Percentiles rank a stretch among this genome's conserved stretches.
These are phyloP conservation scores for Oryzias javanicus DNA, from an alignment of 2,113 vertebrate genomes.

Conservation along the genomic window DNA sequence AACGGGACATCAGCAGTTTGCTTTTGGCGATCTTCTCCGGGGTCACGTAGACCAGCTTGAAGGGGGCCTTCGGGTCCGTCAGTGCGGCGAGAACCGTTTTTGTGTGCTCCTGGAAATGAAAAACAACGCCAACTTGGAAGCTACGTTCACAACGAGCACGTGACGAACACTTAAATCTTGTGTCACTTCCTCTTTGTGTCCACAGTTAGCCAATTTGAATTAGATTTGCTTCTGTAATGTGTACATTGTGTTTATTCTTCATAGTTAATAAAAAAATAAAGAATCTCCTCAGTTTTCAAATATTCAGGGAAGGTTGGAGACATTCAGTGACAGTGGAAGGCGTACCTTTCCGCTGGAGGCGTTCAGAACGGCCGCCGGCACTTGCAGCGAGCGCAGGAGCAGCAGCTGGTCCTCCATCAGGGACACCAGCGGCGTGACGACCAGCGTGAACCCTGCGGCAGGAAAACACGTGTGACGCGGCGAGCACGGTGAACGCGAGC, in stretches of 20 bases:
- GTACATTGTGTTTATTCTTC: too few relatives aligned
- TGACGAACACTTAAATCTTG: too few relatives aligned
- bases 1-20: constrained; percentile 94
- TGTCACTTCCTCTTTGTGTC: too few relatives aligned
- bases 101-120: constrained; percentile 81
- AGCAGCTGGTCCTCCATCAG: constrained; percentile 98
- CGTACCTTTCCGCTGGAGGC: constrained; percentile 89
- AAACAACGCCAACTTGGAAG: too few relatives aligned
- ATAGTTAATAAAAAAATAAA: too few relatives aligned
- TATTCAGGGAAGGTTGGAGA: too few relatives aligned
- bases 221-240: too few relatives aligned
- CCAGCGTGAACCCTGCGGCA: constrained; percentile 87
- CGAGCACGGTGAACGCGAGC: not conserved
- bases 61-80: constrained; percentile 74
- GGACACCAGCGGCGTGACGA: constrained; percentile 92
- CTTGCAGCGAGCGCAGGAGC: constrained; percentile 84
- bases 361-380: constrained; percentile 86
- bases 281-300: too few relatives aligned
- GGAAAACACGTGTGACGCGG: not conserved
- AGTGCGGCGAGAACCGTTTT: constrained; percentile 86
- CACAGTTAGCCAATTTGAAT: too few relatives aligned
- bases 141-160: too few relatives aligned
- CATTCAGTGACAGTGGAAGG: too few relatives aligned
- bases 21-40: constrained; percentile 98
- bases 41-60: constrained; percentile 94